A percentile compares a stretch with the other conserved stretches of the same genome.
These are phyloP conservation scores for Rutpela maculata DNA, from an alignment of 2,888 invertebrate genomes.

Conservation along the genomic window DNA sequence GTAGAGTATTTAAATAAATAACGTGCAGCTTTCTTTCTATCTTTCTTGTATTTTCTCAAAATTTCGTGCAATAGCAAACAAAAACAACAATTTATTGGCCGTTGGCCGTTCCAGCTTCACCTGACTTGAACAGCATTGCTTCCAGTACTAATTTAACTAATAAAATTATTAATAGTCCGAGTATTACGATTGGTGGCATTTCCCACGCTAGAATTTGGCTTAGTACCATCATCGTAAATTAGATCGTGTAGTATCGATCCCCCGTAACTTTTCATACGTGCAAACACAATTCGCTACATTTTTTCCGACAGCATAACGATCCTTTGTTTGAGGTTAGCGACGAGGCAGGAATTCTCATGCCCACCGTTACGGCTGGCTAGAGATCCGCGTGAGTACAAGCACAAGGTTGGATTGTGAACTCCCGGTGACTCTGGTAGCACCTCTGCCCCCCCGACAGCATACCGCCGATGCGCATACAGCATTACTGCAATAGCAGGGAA, in stretches of 20 bases:
- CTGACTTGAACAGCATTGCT: no score
- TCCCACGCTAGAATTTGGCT: conserved; percentile 21
- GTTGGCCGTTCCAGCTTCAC: no score
- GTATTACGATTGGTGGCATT: conserved; percentile 12
- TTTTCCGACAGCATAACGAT: conserved; percentile 32
- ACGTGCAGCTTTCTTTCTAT: no score
- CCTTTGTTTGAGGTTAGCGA: conserved; percentile 27
- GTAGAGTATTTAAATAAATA: no score
- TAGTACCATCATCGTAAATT: conserved; percentile 8
- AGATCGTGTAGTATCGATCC: conserved; percentile 16
- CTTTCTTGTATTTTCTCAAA: no score
- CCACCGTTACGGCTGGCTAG: conserved; percentile 52
- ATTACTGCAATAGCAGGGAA: conserved; percentile 9
- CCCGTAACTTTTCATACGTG: conserved; percentile 4
- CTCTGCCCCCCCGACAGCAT: conserved; percentile 27
- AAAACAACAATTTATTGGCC: no score
- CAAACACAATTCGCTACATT: conserved; percentile 26
- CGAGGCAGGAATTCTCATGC: conserved; percentile 56
- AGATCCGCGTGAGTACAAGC: conserved; percentile 44
- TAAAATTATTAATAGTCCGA: no score
- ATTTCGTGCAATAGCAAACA: no score
- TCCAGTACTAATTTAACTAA: no score
- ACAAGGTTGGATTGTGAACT: conserved; percentile 47
- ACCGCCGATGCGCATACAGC: conserved; percentile 26
- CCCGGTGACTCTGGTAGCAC: conserved; percentile 32